Evolutionary conservation across 2,888 invertebrate genomes (phyloP), one percentile per base, ranked within the genome.

Genomic region (Gryllus longicercus): DNA sequence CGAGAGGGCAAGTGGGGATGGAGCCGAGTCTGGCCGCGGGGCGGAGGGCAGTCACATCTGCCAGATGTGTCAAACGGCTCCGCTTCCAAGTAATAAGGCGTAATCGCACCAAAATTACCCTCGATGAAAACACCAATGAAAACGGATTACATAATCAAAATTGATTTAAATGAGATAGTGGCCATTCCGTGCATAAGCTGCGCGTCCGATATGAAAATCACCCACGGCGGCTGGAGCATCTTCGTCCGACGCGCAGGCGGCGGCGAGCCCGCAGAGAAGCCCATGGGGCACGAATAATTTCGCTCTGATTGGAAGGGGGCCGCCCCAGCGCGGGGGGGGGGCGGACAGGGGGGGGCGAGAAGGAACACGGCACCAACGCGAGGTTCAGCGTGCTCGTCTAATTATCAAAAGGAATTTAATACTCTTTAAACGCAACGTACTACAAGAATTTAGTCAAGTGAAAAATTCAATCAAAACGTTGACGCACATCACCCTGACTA

Each of bases 61-160:
- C 63, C 63, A 63, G 63, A 63, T 63, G 63, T 63, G 63, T 63
- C 63, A 63, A 63, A 63, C 63, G 63, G 16, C n/a, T 63, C 16
- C n/a, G 63, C 63, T 63, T 63, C 63, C 63, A 63, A 3, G n/a
- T 63, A 63, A 63, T 63, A 63, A 63, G 63, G 63, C 63, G 63
- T 63, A 63, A 63, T 63, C n/a, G 63, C n/a, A 63, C 11, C 63
- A 63, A 63, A 63, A 63, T 63, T 63, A 63, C 63, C 63, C 63
- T 63, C 63, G 63, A 63, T 63, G 63, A 63, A 63, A 63, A 63
- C 63, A 63, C 63, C 63, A 63, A 63, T 63, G 63, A 63, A 63
- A 63, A 63, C 12, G 63, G 63, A 63, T 63, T 63, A 63, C 63
- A 63, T 63, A 14, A 63, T 63, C 63, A 63, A 63, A 63, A 63